Conservation (phyloP, 1,140 invertebrate genomes). For the Oreohelix idahoensis region DNA sequence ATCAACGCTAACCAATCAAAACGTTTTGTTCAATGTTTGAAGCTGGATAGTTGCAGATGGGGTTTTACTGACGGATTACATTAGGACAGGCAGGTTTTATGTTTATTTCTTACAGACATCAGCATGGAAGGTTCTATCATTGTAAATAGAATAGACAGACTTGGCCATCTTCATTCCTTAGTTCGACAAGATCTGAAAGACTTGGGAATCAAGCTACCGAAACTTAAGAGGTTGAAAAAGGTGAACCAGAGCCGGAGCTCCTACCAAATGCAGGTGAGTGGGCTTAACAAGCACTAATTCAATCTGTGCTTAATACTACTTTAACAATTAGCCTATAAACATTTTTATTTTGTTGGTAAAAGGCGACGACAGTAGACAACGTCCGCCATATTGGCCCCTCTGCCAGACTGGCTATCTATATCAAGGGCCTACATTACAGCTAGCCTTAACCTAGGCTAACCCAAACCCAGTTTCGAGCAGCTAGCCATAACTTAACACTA, state of each 20-base stretch:
- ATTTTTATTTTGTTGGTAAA: too few relatives aligned
- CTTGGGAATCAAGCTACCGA: conserved; percentile 67
- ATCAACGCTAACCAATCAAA: conserved; percentile 41
- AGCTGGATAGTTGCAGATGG: not conserved
- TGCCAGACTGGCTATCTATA: too few relatives aligned
- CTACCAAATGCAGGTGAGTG: not conserved
- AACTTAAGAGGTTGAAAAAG: conserved; percentile 64
- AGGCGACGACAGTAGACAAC: too few relatives aligned
- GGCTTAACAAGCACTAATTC: too few relatives aligned
- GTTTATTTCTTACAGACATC: not conserved
- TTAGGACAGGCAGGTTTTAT: not conserved
- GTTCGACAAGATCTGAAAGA: conserved; percentile 64
- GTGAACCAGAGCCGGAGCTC: conserved; percentile 39
- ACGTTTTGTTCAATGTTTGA: conserved; percentile 38
- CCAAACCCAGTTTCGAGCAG: too few relatives aligned
- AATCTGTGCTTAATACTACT: too few relatives aligned
- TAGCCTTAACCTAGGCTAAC: too few relatives aligned
- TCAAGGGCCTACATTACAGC: too few relatives aligned
- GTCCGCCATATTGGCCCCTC: too few relatives aligned
- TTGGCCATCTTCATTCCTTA: conserved; percentile 57
- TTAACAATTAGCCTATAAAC: too few relatives aligned
- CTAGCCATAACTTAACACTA: too few relatives aligned
- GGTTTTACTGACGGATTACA: too few relatives aligned
- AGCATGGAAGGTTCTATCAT: conserved; percentile 47
- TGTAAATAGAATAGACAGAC: conserved; percentile 58